Percentiles rank a stretch among this genome's conserved stretches.
These are phyloP conservation scores for Trichonephila inaurata DNA, from an alignment of 1,140 invertebrate species.

Conservation along the genomic window DNA sequence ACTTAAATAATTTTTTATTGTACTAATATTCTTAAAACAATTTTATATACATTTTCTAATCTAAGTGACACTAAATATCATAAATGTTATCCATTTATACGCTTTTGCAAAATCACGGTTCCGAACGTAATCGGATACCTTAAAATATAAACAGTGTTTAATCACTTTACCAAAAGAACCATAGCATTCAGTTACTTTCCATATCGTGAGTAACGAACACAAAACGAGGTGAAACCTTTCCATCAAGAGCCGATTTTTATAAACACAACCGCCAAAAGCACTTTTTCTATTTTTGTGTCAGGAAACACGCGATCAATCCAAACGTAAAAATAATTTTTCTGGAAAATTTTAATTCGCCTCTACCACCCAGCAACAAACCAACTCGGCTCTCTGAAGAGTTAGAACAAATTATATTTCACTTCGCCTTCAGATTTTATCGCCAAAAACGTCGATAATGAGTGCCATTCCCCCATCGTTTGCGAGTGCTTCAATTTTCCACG, in stretches of 20 bases:
- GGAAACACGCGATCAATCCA: background rate
- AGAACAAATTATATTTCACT: background rate
- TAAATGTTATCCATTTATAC: no score
- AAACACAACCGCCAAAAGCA: background rate
- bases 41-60: no score
- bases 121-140: no score
- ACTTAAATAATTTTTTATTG: no score
- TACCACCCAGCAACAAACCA: background rate
- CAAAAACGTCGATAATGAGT: background rate
- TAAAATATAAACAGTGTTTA: no score
- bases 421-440: background rate
- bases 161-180: no score
- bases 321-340: background rate
- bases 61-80: no score
- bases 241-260: background rate
- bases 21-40: no score
- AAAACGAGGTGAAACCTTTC: background rate
- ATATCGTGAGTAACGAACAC: background rate
- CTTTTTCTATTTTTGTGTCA: background rate
- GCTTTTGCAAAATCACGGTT: no score
- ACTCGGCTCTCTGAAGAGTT: background rate
- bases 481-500: background rate
- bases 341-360: background rate
- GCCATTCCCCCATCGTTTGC: background rate
- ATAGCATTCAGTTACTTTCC: background rate